Evolutionary conservation across 2,113 vertebrate species (phyloP).

Genomic region (Tympanuchus pallidicinctus): DNA sequence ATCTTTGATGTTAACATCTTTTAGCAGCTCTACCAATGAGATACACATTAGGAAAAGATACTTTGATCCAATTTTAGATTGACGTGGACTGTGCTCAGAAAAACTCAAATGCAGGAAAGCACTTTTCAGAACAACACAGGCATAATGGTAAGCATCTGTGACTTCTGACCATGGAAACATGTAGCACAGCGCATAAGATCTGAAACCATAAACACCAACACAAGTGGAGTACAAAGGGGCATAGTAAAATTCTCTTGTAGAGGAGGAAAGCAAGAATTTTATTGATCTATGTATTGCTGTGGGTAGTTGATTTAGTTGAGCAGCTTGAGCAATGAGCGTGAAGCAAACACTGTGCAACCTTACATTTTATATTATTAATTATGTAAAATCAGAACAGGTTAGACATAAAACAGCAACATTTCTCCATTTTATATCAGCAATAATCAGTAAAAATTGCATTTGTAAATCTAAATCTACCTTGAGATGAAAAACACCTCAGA

Average conservation of each 20-base stretch:
- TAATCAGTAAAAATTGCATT: background rate
- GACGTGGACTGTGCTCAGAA: accelerated
- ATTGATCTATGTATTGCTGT: background rate
- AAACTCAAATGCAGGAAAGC: background rate
- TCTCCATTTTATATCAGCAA: background rate
- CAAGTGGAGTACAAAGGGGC: background rate
- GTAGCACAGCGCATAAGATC: background rate
- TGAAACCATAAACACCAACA: background rate
- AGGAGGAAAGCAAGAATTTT: background rate
- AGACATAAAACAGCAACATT: background rate
- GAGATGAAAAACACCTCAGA: background rate
- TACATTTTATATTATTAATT: background rate
- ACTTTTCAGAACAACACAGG: background rate
- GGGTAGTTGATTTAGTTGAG: background rate
- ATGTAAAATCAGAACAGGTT: background rate
- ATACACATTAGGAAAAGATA: background rate
- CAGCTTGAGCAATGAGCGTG: background rate
- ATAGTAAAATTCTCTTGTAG: background rate
- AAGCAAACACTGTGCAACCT: background rate
- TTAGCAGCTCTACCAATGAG: background rate
- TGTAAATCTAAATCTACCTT: background rate
- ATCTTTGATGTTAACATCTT: conserved; percentile 1
- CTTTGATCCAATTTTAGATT: background rate
- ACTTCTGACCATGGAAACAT: background rate
- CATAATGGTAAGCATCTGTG: background rate